Percentiles rank a stretch among this genome's conserved stretches.
Evolutionary conservation across 2,797 vertebrate genomes (phyloP).

Genomic region (Poecilia gillii): DNA sequence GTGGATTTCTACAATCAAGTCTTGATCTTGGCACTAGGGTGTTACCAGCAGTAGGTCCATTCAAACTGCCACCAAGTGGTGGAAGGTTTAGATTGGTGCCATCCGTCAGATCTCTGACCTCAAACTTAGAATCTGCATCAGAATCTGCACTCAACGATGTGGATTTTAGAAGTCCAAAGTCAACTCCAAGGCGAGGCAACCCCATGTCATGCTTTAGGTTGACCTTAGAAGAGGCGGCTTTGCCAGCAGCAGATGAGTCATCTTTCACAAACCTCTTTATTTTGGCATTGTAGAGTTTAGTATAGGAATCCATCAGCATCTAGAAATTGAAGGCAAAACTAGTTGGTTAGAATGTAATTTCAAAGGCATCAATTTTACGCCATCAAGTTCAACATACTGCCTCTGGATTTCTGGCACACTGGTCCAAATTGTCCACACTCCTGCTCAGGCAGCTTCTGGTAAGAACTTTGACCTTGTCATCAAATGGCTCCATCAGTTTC

Average conservation of each 20-base stretch:
- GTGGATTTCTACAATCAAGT: conserved; percentile 10
- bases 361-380: not conserved
- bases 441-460: conserved; percentile 67
- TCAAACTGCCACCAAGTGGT: conserved; percentile 37
- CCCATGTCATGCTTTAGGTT: conserved; percentile 32
- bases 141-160: conserved; percentile 21
- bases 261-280: conserved; percentile 79
- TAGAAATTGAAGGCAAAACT: conserved; percentile 59
- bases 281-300: conserved; percentile 79
- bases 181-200: conserved; percentile 64
- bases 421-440: conserved; percentile 71
- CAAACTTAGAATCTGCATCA: conserved; percentile 23
- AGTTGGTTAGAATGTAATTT: conserved; percentile 9
- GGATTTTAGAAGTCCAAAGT: conserved; percentile 66
- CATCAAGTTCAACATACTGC: conserved; percentile 64
- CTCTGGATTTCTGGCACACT: conserved; percentile 59
- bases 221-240: conserved; percentile 42
- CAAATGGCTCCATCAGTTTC: conserved; percentile 78
- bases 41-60: conserved; percentile 22
- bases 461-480: conserved; percentile 74
- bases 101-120: conserved; percentile 24
- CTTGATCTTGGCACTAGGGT: conserved; percentile 27
- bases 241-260: conserved; percentile 13
- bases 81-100: conserved; percentile 68
- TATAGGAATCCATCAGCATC: conserved; percentile 81